Evolutionary conservation across 2,113 vertebrate genomes (phyloP).

Genomic region (Zapornia atra): DNA sequence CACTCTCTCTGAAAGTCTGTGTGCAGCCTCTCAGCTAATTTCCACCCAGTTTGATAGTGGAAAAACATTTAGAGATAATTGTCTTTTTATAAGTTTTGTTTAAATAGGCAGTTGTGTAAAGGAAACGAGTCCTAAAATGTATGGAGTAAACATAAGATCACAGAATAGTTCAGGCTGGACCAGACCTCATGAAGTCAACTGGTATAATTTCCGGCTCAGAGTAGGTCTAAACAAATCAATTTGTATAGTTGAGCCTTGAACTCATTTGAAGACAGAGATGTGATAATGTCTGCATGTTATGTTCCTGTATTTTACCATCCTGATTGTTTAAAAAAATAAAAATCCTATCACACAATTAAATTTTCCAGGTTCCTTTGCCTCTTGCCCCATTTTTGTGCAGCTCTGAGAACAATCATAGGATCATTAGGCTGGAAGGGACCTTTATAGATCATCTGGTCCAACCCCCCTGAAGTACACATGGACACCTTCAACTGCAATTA

Average conservation of each 20-base stretch:
- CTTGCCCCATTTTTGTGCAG: background rate
- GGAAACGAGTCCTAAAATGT: background rate
- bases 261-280: background rate
- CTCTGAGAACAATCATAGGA: background rate
- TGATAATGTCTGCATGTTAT: background rate
- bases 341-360: background rate
- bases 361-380: background rate
- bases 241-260: background rate
- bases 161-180: background rate
- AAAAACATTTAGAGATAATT: background rate
- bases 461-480: too few species aligned
- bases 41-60: background rate
- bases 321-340: background rate
- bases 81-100: background rate
- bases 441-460: too few species aligned
- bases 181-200: background rate
- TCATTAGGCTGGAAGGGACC: too few species aligned
- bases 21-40: background rate
- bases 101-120: background rate
- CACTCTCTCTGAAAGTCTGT: background rate
- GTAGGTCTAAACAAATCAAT: background rate
- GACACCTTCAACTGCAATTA: too few species aligned
- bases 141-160: background rate
- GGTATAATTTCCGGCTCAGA: background rate
- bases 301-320: background rate